phyloP scores from a whole-genome alignment of 2,113 vertebrate species.

The Perca flavescens region DNA sequence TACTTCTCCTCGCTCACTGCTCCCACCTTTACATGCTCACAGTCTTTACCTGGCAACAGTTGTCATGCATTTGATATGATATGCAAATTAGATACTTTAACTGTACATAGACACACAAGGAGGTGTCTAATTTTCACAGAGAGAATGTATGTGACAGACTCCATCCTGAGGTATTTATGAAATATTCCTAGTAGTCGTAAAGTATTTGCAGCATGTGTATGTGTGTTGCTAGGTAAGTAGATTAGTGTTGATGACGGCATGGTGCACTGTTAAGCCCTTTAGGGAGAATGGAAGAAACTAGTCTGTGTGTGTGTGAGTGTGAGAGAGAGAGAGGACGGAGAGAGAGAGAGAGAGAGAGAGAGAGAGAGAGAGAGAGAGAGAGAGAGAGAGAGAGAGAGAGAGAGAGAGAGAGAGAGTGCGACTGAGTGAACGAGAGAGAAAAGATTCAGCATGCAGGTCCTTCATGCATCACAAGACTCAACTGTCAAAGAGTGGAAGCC shows the following conservation, averaged over 20 bases:
- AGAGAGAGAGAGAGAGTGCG: neutral
- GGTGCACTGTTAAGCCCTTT: conserved; percentile 16
- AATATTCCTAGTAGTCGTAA: neutral
- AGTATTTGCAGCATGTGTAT: neutral
- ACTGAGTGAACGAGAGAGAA: conserved; percentile 13
- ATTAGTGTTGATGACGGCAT: neutral
- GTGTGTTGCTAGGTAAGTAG: neutral
- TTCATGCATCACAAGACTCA: conserved; percentile 52
- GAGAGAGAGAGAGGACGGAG: too few species aligned
- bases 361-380: neutral
- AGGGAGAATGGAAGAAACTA: conserved; percentile 11
- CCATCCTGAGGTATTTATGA: neutral
- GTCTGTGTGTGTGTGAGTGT: conserved; percentile 5
- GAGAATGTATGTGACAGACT: neutral
- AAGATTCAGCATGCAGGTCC: conserved; percentile 27
- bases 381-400: neutral
- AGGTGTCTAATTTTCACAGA: neutral
- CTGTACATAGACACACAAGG: neutral
- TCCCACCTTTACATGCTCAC: neutral
- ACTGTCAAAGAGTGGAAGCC: conserved; percentile 48
- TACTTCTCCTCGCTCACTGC: neutral
- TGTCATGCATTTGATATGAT: neutral
- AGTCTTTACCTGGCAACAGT: neutral
- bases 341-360: too few species aligned
- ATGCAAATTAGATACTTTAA: neutral